Conservation (phyloP, 2,888 invertebrate genomes). For the Mechanitis messenoides region DNA sequence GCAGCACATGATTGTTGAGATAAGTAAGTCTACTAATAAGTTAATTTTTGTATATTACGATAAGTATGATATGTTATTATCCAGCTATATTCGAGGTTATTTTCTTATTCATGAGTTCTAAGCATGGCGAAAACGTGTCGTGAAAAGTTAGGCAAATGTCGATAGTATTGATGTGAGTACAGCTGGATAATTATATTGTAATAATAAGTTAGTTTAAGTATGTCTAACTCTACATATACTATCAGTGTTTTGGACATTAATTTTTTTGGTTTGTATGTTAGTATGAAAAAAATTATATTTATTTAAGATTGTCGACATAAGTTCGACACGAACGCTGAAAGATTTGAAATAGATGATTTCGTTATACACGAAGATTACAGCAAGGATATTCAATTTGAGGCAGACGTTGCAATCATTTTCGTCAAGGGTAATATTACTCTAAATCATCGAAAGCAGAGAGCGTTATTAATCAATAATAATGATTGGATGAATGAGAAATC, state of each 20-base stretch:
- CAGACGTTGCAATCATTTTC: constrained; percentile 55
- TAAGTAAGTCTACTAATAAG: constrained; percentile 32
- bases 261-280: too few relatives aligned
- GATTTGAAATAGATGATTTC: constrained; percentile 35
- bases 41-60: too few relatives aligned
- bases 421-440: constrained; percentile 39
- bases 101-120: too few relatives aligned
- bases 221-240: too few relatives aligned
- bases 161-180: too few relatives aligned
- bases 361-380: constrained; percentile 48
- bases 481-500: constrained; percentile 48
- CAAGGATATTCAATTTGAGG: constrained; percentile 41
- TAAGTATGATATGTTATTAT: too few relatives aligned
- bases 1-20: constrained; percentile 45
- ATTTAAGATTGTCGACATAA: constrained; percentile 47
- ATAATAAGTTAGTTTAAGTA: too few relatives aligned
- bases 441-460: constrained; percentile 39
- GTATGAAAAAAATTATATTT: not conserved
- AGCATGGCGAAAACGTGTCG: too few relatives aligned
- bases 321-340: constrained; percentile 40
- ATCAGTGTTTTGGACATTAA: too few relatives aligned
- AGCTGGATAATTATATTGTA: too few relatives aligned
- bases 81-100: too few relatives aligned
- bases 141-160: too few relatives aligned
- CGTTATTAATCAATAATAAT: constrained; percentile 38